Evolutionary conservation across 92 coral and sea anemone species (phyloP).

Genomic region (Umimayanthus kanabou): DNA sequence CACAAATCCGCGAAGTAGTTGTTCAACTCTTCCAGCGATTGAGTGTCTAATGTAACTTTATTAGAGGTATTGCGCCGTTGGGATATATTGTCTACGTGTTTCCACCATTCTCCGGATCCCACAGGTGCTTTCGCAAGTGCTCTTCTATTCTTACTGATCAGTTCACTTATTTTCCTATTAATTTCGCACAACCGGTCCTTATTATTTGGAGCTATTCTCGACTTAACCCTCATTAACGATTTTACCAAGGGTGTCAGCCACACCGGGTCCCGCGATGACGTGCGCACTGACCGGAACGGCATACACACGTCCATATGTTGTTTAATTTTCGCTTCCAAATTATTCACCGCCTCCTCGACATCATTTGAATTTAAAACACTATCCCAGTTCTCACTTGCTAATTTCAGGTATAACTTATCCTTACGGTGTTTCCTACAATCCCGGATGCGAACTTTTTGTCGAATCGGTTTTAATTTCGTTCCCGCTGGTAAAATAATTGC

Average conservation of each 20-base stretch:
- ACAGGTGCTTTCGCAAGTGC: background rate
- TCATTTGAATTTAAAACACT: background rate
- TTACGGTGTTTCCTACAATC: no score
- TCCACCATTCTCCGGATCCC: slow-evolving; percentile 13
- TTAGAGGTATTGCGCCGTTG: no score
- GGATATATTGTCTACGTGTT: slow-evolving; percentile 19
- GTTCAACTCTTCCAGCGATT: no score
- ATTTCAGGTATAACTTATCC: background rate
- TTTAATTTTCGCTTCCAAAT: background rate
- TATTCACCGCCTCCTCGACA: slow-evolving; percentile 2
- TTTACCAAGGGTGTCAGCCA: no score
- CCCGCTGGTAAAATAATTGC: background rate
- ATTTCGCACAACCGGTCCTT: slow-evolving; percentile 7
- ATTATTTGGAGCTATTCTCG: background rate
- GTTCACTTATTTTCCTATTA: slow-evolving; percentile 16
- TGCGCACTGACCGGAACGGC: slow-evolving; percentile 10
- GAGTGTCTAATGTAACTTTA: no score
- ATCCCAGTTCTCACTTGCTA: slow-evolving; percentile 11
- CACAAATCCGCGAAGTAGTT: no score
- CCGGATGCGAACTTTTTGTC: no score
- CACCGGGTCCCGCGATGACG: background rate
- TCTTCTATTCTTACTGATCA: slow-evolving; percentile 28
- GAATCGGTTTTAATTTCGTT: background rate
- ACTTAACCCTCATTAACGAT: background rate
- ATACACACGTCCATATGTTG: background rate